phyloP scores from a whole-genome alignment of 92 coral and sea anemone genomes.

The Montipora capitata region DNA sequence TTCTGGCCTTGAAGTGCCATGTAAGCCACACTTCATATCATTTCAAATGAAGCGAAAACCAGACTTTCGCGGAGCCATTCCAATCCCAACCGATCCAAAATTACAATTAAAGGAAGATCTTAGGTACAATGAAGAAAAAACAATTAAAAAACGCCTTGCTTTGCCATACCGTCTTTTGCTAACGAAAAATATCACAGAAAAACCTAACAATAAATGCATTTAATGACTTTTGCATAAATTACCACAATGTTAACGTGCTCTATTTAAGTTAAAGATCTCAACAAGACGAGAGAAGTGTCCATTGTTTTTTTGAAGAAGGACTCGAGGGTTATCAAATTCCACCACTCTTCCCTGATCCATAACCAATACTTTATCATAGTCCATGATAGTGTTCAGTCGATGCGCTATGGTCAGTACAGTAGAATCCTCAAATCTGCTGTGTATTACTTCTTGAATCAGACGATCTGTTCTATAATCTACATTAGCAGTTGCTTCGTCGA shows the following conservation, averaged over 20 bases:
- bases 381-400: constrained; percentile 49
- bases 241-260: neutral
- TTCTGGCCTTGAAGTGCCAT: too few relatives aligned
- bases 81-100: too few relatives aligned
- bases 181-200: too few relatives aligned
- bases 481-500: constrained; percentile 80
- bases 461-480: constrained; percentile 49
- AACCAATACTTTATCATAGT: constrained; percentile 46
- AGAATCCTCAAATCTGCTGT: constrained; percentile 32
- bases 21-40: too few relatives aligned
- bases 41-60: too few relatives aligned
- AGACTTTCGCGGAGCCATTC: too few relatives aligned
- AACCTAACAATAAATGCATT: too few relatives aligned
- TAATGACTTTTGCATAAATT: neutral
- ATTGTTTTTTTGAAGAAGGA: constrained; percentile 6
- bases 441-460: constrained; percentile 43
- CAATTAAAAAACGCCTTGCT: too few relatives aligned
- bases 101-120: neutral
- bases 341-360: constrained; percentile 31
- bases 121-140: too few relatives aligned
- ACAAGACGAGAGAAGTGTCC: constrained; percentile 19
- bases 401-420: constrained; percentile 49
- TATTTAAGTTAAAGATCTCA: neutral
- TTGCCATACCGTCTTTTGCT: too few relatives aligned
- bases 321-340: constrained; percentile 33